Conservation (phyloP, 2,888 invertebrate species). For the Caenorhabditis sp. region DNA sequence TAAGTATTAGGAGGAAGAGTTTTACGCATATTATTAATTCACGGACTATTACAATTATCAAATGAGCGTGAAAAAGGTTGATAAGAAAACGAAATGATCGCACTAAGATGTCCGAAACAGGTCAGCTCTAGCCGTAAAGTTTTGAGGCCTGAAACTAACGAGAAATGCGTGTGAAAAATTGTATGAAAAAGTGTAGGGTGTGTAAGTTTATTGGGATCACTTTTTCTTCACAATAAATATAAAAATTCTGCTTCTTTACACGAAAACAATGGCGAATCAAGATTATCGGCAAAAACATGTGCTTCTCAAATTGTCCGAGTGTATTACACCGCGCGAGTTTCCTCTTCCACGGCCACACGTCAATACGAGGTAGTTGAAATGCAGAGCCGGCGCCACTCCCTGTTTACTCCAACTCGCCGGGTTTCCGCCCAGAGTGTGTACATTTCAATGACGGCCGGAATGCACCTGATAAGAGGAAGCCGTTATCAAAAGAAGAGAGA, state of each 20-base stretch:
- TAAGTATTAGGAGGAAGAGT: too few species aligned
- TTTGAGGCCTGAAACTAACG: constrained; percentile 1
- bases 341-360: constrained; percentile 9
- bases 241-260: neutral
- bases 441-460: constrained; percentile 21
- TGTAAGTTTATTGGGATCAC: too few species aligned
- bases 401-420: constrained; percentile 15
- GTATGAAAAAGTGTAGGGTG: too few species aligned
- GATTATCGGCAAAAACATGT: constrained; percentile 13
- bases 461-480: constrained; percentile 19
- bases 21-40: constrained; percentile 24
- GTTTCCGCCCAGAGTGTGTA: constrained; percentile 32
- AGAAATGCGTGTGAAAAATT: too few species aligned
- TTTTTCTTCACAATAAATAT: too few species aligned
- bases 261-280: constrained; percentile 4
- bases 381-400: neutral
- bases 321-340: constrained; percentile 11
- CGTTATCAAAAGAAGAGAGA: constrained; percentile 29
- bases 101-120: constrained; percentile 8
- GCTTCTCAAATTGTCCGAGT: constrained; percentile 1
- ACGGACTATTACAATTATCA: constrained; percentile 24
- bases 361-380: constrained; percentile 20
- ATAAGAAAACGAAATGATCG: too few species aligned
- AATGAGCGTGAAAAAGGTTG: constrained; percentile 19
- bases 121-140: neutral